Conservation (phyloP, 1,140 invertebrate genomes). For the Bombus superbus region DNA sequence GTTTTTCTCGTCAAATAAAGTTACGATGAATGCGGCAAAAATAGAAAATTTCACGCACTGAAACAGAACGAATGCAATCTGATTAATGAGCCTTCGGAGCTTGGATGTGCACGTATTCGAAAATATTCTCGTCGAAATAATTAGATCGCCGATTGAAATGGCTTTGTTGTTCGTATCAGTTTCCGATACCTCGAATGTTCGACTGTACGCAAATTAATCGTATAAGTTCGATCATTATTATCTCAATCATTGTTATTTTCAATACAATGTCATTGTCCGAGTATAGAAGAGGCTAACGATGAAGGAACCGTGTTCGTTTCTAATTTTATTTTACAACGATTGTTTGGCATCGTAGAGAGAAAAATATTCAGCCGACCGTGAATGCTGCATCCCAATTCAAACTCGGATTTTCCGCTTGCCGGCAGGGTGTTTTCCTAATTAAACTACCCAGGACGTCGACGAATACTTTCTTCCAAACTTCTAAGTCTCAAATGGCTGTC, state of each 20-base stretch:
- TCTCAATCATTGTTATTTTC: not conserved
- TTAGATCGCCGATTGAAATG: not conserved
- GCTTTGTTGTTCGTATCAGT: not conserved
- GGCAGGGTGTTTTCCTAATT: no score
- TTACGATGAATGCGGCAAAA: not conserved
- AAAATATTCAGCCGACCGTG: no score
- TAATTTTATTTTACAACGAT: not conserved
- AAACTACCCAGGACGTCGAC: no score
- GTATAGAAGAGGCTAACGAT: not conserved
- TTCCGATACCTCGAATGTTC: not conserved
- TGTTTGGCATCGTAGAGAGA: not conserved
- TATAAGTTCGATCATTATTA: not conserved
- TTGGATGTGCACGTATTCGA: not conserved
- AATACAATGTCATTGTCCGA: no score
- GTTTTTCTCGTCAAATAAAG: not conserved
- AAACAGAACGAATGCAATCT: not conserved
- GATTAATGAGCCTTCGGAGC: not conserved
- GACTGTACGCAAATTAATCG: not conserved
- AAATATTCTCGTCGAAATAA: slow-evolving; percentile 10
- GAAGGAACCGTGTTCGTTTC: not conserved
- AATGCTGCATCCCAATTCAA: no score
- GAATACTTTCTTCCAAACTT: no score
- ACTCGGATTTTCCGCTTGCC: no score
- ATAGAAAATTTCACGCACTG: not conserved
- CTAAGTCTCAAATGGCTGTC: no score